Percentiles rank a stretch among this genome's conserved stretches.
Evolutionary conservation across 2,113 vertebrate genomes (phyloP).

Genomic region (Oreochromis tanganicae): DNA sequence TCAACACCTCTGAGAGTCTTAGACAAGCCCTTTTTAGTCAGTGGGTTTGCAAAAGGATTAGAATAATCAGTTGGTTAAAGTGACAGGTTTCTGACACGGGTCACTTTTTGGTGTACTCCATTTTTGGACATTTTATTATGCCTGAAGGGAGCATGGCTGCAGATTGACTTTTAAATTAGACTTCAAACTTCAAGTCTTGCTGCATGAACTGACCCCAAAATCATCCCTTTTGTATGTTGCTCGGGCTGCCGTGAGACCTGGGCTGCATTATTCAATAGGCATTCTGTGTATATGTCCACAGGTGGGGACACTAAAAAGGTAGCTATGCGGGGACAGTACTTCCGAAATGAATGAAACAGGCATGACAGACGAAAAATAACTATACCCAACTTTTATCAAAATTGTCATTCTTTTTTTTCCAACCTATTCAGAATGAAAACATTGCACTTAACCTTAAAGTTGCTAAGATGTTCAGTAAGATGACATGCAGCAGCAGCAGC

Average conservation of each 20-base stretch:
- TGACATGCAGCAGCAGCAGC: background rate
- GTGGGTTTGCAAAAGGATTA: background rate
- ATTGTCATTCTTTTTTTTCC: background rate
- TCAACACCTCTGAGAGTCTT: background rate
- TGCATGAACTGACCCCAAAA: background rate
- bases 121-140: background rate
- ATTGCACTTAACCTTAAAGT: background rate
- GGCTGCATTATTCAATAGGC: background rate
- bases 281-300: background rate
- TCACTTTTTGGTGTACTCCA: background rate
- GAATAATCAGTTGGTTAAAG: background rate
- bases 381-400: background rate
- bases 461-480: background rate
- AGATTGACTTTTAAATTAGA: background rate
- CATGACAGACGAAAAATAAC: background rate
- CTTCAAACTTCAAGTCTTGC: background rate
- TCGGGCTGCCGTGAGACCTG: background rate
- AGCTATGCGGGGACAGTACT: background rate
- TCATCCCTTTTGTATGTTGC: background rate
- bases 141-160: background rate
- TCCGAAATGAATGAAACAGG: accelerated
- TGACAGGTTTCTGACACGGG: background rate
- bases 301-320: background rate
- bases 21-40: background rate
- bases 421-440: background rate